Base-by-base conservation (phyloP, 2,797 vertebrate genomes). In the Diceros bicornis region DNA sequence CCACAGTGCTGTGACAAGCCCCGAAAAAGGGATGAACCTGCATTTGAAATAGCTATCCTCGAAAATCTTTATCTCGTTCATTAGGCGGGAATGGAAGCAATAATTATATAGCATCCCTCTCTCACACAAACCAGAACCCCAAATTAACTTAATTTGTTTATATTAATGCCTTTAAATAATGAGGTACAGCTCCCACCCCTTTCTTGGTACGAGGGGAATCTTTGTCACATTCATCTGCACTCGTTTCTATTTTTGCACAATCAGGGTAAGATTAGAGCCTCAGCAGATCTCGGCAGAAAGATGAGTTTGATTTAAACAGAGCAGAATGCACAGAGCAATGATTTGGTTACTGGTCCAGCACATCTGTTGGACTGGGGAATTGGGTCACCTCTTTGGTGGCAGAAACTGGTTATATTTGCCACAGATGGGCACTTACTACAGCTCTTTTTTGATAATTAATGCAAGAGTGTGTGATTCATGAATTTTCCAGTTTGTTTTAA, bases 101-200 rank as follows among this genome's bases (percentile, higher is more conserved):
- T 97, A 91, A 97, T 96, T 96, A 96, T 12, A 82, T 34, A 79
- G 55, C 84, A 90, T 95, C 84, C 61, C 55, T 89, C 94, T 44
- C 78, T 89, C 75, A 72, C 59, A 93, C 92, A 95, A 93, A 83
- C 79, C 77, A 91, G 94, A 98, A 96, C 89, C 89, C 91, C 75
- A 83, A 77, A 97, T 97, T 95, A 96, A 95, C 66, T 97, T 96
- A 96, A 97, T 97, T 96, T 97, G 96, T 98, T 97, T 97, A 62
- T 52, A 85, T 50, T 37, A 79, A 37, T 90, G 88, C 27, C 66
- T 97, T 91, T 93, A 94, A 94, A 87, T 96, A 96, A 90, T 62
- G 79, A 96, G 59, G 75, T 50, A 29, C 23, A 16, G 41, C 71
- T 78, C 82, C 94, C 89, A 89, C 86, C 83, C 27, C 17, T 78